Evolutionary conservation across 2,113 vertebrate species (phyloP).

Genomic region (Scalopus aquaticus): DNA sequence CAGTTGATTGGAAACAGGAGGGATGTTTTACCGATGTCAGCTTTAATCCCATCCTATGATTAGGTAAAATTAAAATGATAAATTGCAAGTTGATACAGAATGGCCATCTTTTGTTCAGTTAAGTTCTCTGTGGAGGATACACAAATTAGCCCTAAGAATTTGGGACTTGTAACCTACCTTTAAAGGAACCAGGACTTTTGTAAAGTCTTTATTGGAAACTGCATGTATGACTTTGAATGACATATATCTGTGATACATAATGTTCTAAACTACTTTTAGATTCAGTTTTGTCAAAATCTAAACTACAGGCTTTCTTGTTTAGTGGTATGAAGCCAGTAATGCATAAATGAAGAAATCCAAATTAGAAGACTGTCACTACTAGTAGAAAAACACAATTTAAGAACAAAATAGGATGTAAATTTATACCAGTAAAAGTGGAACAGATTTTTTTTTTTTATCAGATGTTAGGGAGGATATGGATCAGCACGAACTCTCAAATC

Average conservation of each 20-base stretch:
- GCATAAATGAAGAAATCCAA: not conserved
- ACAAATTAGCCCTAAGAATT: conserved; percentile 13
- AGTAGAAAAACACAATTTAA: not conserved
- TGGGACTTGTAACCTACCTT: not conserved
- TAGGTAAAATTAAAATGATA: not conserved
- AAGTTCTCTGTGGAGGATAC: not conserved
- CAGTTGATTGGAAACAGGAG: not conserved
- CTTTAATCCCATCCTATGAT: not conserved
- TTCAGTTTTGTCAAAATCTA: conserved; percentile 36
- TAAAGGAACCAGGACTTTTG: not conserved
- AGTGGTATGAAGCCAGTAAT: not conserved
- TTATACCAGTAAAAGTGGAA: not conserved
- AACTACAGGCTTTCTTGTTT: not conserved
- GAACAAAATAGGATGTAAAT: not conserved
- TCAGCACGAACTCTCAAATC: not conserved
- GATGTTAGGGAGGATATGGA: not conserved
- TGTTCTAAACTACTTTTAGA: not conserved
- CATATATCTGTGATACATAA: not conserved
- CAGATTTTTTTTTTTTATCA: not conserved
- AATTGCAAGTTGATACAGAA: not conserved
- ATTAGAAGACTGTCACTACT: not conserved
- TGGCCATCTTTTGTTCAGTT: not conserved
- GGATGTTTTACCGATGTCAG: not conserved
- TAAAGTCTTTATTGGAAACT: conserved; percentile 32
- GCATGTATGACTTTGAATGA: not conserved